Conservation (phyloP, 92 coral and sea anemone genomes). For the Epizoanthus scotinus region DNA sequence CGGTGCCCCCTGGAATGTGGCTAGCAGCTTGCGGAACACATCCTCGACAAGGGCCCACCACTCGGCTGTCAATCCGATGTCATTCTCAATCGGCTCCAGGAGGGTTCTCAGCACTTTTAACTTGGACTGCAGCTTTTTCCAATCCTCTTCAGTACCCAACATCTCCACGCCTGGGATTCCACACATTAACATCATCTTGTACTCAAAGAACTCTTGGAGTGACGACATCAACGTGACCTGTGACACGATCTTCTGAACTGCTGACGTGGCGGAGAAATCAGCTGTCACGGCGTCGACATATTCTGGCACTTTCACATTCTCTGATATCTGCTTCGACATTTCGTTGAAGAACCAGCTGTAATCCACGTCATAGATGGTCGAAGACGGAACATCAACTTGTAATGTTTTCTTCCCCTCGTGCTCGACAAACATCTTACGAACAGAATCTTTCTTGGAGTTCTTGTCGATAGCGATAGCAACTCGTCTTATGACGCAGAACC, state of each 20-base stretch:
- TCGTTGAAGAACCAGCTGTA: conserved; percentile 64
- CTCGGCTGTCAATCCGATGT: conserved; percentile 45
- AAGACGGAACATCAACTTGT: conserved; percentile 55
- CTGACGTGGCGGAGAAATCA: conserved; percentile 60
- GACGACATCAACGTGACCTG: conserved; percentile 65
- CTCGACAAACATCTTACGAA: conserved; percentile 62
- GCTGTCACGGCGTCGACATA: conserved; percentile 75
- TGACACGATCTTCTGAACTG: conserved; percentile 65
- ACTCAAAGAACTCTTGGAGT: conserved; percentile 48
- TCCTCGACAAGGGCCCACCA: conserved; percentile 65
- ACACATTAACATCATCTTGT: neutral
- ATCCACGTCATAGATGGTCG: conserved; percentile 63
- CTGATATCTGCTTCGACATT: conserved; percentile 54
- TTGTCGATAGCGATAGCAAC: conserved; percentile 63
- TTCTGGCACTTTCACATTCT: conserved; percentile 66
- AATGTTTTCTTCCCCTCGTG: conserved; percentile 65
- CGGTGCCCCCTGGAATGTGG: conserved; percentile 60
- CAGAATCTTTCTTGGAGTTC: conserved; percentile 47
- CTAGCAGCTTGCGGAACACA: conserved; percentile 59
- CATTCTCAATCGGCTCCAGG: conserved; percentile 49
- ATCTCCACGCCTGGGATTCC: conserved; percentile 67
- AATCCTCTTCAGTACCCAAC: conserved; percentile 63
- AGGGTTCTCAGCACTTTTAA: conserved; percentile 46
- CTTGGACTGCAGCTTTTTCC: conserved; percentile 44
- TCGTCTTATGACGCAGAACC: conserved; percentile 71